A percentile compares a stretch with the other conserved stretches of the same genome.
Evolutionary conservation across 2,888 invertebrate species (phyloP).

Genomic region (Drosophila suboccidentalis): DNA sequence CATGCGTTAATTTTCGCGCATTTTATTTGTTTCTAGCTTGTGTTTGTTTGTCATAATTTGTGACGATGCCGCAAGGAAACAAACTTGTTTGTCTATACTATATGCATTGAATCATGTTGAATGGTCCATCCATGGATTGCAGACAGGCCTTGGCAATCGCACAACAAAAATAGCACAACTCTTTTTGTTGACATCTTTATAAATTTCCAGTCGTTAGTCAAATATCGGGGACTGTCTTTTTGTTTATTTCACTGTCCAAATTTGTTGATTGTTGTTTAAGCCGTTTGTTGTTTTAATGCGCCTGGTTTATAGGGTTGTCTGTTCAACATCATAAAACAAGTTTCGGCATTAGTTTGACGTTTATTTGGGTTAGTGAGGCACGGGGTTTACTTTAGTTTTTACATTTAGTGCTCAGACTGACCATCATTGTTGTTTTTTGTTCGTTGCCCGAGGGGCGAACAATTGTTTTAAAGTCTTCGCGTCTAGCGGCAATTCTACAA

Average conservation of each 20-base stretch:
- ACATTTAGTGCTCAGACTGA: slow-evolving; percentile 17
- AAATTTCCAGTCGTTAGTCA: slow-evolving; percentile 43
- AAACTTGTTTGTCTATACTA: slow-evolving; percentile 38
- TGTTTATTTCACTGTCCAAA: slow-evolving; percentile 28
- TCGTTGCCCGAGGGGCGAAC: slow-evolving; percentile 4
- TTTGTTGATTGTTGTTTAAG: slow-evolving; percentile 25
- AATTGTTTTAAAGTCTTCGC: slow-evolving; percentile 22
- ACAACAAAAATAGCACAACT: slow-evolving; percentile 53
- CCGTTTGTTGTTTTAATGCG: slow-evolving; percentile 44
- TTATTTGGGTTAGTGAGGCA: slow-evolving; percentile 75
- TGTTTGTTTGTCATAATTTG: slow-evolving; percentile 44
- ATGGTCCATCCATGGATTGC: slow-evolving; percentile 18
- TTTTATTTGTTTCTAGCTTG: slow-evolving; percentile 49
- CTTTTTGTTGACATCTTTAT: slow-evolving; percentile 48
- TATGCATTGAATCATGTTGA: slow-evolving; percentile 6
- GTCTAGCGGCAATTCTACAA: slow-evolving; percentile 47
- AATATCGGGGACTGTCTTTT: slow-evolving; percentile 36
- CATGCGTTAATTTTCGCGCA: slow-evolving; percentile 59
- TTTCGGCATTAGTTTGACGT: slow-evolving; percentile 64
- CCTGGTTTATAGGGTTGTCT: slow-evolving; percentile 66
- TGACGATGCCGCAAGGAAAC: slow-evolving; percentile 23
- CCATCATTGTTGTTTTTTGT: slow-evolving; percentile 31
- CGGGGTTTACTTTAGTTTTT: slow-evolving; percentile 14
- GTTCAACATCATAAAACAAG: slow-evolving; percentile 68
- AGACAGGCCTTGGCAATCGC: slow-evolving; percentile 28